These are phyloP conservation scores for Aradophagus sp. DNA, from an alignment of 1,140 invertebrate genomes.

Conservation along the genomic window DNA sequence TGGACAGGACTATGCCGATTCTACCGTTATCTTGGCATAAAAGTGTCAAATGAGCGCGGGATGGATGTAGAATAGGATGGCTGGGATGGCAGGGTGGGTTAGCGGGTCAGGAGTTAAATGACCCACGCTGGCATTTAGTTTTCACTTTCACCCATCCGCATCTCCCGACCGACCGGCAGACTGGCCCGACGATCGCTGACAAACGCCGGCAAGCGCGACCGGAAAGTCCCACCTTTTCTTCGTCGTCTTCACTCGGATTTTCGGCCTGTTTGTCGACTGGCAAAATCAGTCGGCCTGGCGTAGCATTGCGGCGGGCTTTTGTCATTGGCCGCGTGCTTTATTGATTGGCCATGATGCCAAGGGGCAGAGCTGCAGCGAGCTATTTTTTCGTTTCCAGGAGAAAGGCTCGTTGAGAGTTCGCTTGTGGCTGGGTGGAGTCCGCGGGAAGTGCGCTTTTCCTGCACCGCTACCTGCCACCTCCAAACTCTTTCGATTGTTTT, in stretches of 20 bases:
- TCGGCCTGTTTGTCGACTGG: too few relatives aligned
- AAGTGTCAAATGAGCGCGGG: slow-evolving; percentile 52
- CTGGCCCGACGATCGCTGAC: slow-evolving; percentile 35
- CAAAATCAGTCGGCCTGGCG: too few relatives aligned
- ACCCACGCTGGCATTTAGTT: slow-evolving; percentile 72
- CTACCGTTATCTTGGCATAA: slow-evolving; percentile 49
- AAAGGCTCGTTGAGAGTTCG: too few relatives aligned
- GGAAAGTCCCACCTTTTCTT: slow-evolving; percentile 44
- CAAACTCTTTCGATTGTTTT: too few relatives aligned
- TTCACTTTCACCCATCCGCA: slow-evolving; percentile 74
- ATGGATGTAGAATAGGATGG: slow-evolving; percentile 52
- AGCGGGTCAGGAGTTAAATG: slow-evolving; percentile 75
- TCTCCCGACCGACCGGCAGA: slow-evolving; percentile 41
- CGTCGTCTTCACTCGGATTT: too few relatives aligned
- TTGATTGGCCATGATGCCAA: too few relatives aligned
- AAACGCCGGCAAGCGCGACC: slow-evolving; percentile 31
- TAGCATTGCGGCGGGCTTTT: too few relatives aligned
- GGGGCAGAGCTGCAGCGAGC: too few relatives aligned
- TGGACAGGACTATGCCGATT: slow-evolving; percentile 35
- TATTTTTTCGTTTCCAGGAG: background rate
- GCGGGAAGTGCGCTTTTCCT: too few relatives aligned
- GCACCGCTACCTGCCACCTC: too few relatives aligned
- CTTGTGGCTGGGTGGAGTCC: too few relatives aligned
- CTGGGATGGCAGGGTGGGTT: slow-evolving; percentile 63
- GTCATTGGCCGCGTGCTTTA: too few relatives aligned